Percentiles rank a stretch among this genome's conserved stretches.
Conservation (phyloP, 37 sponge, comb jelly and placozoan species). For the Ianthella basta region DNA sequence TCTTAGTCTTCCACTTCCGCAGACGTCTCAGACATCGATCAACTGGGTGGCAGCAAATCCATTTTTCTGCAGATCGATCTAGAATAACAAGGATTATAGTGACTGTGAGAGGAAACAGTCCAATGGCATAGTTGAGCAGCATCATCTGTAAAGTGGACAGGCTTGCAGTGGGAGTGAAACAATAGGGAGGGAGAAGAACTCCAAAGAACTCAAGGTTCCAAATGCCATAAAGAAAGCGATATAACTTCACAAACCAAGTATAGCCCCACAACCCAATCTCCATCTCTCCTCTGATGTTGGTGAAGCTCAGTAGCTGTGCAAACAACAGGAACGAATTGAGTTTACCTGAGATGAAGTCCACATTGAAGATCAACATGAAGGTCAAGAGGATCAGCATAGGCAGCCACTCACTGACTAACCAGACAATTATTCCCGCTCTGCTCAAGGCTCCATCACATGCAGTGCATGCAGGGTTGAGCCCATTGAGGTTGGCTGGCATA, state of each 20-base stretch:
- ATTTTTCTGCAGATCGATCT: neutral
- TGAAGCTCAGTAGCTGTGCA: neutral
- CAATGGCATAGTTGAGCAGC: neutral
- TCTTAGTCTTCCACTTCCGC: conserved; percentile 8
- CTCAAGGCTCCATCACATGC: neutral
- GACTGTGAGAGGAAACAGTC: neutral
- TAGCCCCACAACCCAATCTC: too few relatives aligned
- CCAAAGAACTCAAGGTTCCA: conserved; percentile 28
- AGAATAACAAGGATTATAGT: neutral
- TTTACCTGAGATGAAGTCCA: neutral
- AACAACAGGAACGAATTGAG: conserved; percentile 1
- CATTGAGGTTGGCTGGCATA: neutral
- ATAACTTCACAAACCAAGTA: too few relatives aligned
- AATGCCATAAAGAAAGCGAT: neutral
- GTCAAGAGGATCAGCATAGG: neutral
- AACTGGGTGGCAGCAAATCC: neutral
- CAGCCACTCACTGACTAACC: conserved; percentile 17
- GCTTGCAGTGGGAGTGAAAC: neutral
- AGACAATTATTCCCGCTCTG: neutral
- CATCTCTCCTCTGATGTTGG: too few relatives aligned
- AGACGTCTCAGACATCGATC: conserved; percentile 14
- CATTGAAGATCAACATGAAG: conserved; percentile 1
- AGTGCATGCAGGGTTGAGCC: neutral
- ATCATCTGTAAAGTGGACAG: neutral
- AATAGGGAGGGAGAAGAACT: neutral